Percentiles rank a stretch among this genome's conserved stretches.
Evolutionary conservation across 1,140 invertebrate species (phyloP).

Genomic region (Holotrichia oblita): DNA sequence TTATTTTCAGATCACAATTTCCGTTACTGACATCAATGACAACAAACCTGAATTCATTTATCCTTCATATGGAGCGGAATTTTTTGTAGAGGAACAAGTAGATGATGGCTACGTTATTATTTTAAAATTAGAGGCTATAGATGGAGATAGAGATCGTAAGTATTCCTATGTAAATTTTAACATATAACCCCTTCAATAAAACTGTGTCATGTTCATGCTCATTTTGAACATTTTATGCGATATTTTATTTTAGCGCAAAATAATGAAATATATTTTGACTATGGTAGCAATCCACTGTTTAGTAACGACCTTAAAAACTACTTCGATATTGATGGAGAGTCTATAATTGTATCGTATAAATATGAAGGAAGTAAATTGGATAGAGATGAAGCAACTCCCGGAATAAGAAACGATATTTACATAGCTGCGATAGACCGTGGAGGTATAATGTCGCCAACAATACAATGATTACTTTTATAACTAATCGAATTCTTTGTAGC

Average conservation of each 20-base stretch:
- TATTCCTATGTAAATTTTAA: not conserved
- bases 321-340: not conserved
- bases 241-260: slow-evolving; percentile 7
- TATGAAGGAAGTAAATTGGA: slow-evolving; percentile 17
- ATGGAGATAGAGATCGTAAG: slow-evolving; percentile 20
- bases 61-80: not conserved
- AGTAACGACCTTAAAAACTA: not conserved
- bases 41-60: not conserved
- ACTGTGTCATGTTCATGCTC: too few species aligned
- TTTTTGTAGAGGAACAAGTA: slow-evolving; percentile 6
- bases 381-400: slow-evolving; percentile 19
- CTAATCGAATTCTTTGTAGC: not conserved
- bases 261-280: not conserved
- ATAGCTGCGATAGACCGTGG: not conserved
- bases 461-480: not conserved
- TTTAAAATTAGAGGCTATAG: not conserved
- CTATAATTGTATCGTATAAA: not conserved
- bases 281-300: not conserved
- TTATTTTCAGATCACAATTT: slow-evolving; percentile 25
- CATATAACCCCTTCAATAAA: not conserved
- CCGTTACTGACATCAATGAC: slow-evolving; percentile 7
- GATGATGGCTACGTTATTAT: not conserved
- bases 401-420: not conserved
- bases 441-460: not conserved
- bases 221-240: too few species aligned